phyloP scores from a whole-genome alignment of 23 tunicate species.

The Ciona savignyi region DNA sequence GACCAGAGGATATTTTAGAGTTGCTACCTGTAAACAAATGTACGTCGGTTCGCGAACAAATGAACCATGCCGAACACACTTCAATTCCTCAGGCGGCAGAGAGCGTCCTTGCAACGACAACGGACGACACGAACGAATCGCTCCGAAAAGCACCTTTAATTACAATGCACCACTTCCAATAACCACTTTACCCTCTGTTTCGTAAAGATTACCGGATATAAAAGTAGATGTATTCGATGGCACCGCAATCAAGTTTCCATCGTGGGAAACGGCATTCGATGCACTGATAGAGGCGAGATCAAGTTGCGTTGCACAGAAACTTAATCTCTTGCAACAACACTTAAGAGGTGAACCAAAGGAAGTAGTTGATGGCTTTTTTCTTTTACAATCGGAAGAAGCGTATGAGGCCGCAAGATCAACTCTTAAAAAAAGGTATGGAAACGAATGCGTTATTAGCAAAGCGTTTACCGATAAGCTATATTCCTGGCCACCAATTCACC shows the following conservation, averaged over 20 bases:
- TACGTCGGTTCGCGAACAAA: no score
- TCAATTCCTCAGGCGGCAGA: no score
- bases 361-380: slow-evolving; percentile 1
- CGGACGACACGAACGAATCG: no score
- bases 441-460: background rate
- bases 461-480: slow-evolving; percentile 7
- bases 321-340: slow-evolving; percentile 18
- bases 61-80: no score
- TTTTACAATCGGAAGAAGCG: slow-evolving; percentile 19
- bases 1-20: no score
- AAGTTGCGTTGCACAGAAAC: slow-evolving; percentile 1
- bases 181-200: no score
- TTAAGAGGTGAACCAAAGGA: slow-evolving; percentile 9
- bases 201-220: slow-evolving; percentile 9
- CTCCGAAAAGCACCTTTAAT: no score
- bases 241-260: slow-evolving; percentile 6
- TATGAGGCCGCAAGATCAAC: slow-evolving; percentile 7
- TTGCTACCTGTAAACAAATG: no score
- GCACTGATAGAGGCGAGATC: slow-evolving; percentile 10
- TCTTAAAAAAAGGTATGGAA: slow-evolving; percentile 15
- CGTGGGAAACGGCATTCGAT: slow-evolving; percentile 26
- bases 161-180: no score
- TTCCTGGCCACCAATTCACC: no score
- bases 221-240: slow-evolving; percentile 16
- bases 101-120: no score